Evolutionary conservation across 2,797 vertebrate species (phyloP).

Genomic region (Manis javanica): DNA sequence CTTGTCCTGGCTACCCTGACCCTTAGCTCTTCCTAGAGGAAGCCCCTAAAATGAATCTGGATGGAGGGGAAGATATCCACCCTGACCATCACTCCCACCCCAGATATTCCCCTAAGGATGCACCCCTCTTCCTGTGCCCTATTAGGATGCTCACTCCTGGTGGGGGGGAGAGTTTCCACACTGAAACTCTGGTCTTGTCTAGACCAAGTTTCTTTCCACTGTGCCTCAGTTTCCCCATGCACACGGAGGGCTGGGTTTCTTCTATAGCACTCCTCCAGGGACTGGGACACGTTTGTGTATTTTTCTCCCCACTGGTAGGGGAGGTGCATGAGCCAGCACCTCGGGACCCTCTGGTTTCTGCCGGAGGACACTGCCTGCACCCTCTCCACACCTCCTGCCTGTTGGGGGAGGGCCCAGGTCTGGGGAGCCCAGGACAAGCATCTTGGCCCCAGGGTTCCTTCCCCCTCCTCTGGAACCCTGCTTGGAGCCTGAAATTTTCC

Average conservation of each 20-base stretch:
- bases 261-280: background rate
- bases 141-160: background rate
- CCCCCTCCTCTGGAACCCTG: conserved; percentile 62
- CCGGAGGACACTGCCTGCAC: background rate
- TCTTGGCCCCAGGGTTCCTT: conserved; percentile 32
- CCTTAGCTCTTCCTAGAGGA: background rate
- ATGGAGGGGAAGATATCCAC: background rate
- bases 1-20: background rate
- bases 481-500: conserved; percentile 76
- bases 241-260: background rate
- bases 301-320: background rate
- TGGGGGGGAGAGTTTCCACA: background rate
- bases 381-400: background rate
- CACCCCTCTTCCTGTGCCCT: background rate
- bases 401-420: background rate
- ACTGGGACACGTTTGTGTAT: background rate
- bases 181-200: background rate
- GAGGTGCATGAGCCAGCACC: background rate
- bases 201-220: background rate
- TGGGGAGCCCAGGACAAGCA: conserved; percentile 46
- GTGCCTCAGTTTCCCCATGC: conserved; percentile 41
- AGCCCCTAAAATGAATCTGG: background rate
- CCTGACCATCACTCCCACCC: background rate
- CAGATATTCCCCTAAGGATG: background rate
- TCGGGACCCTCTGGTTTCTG: background rate